These are phyloP conservation scores for Carollia perspicillata DNA, from an alignment of 2,113 vertebrate species.

Conservation along the genomic window DNA sequence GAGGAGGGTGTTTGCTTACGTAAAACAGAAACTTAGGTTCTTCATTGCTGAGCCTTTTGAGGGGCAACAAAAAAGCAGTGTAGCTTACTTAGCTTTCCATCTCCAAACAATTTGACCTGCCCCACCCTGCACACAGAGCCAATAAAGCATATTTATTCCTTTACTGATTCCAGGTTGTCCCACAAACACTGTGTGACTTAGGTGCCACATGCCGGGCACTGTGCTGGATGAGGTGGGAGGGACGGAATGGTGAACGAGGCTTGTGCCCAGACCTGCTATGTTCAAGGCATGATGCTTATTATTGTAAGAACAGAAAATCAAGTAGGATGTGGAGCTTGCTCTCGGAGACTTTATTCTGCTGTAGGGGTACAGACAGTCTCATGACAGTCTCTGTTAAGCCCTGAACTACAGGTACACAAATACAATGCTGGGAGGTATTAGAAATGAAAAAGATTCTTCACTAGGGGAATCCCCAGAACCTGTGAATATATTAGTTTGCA, in stretches of 20 bases:
- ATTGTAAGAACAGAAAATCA: not conserved
- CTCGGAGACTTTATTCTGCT: not conserved
- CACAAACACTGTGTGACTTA: not conserved
- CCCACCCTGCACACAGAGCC: not conserved
- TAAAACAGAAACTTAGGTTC: not conserved
- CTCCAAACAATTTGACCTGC: not conserved
- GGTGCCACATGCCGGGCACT: not conserved
- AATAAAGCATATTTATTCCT: not conserved
- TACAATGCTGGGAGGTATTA: not conserved
- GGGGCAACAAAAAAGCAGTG: not conserved
- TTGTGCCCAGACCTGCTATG: too few relatives aligned
- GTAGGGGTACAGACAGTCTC: not conserved
- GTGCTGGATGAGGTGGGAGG: not conserved
- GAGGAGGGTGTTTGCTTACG: not conserved
- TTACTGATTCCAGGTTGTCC: not conserved
- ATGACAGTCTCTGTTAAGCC: not conserved
- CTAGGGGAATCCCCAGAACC: not conserved
- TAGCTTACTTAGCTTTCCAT: not conserved
- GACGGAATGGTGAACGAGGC: fast-evolving
- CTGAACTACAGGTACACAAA: not conserved
- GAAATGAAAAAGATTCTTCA: not conserved
- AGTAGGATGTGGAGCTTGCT: not conserved
- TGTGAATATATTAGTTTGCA: not conserved
- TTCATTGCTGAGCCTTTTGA: not conserved
- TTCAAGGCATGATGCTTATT: not conserved